phyloP scores from a whole-genome alignment of 2,888 invertebrate genomes.

The Iselma pallidipennis region DNA sequence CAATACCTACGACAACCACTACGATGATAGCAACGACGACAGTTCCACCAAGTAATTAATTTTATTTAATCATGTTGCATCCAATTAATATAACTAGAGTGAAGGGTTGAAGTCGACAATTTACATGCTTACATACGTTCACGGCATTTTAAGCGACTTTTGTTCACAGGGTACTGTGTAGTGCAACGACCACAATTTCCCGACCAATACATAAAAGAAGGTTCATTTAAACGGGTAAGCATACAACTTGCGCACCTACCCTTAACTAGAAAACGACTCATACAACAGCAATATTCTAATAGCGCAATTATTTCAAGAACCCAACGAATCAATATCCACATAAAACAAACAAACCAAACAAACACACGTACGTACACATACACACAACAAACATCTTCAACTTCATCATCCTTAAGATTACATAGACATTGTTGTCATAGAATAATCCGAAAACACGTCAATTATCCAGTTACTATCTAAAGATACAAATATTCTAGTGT shows the following conservation, averaged over 20 bases:
- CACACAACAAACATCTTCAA: neutral
- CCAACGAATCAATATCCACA: conserved; percentile 1
- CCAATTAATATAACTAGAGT: conserved; percentile 21
- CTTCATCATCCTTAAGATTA: neutral
- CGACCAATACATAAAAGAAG: conserved; percentile 83
- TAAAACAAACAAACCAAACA: conserved; percentile 1
- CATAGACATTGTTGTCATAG: neutral
- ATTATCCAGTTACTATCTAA: neutral
- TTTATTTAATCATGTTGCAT: conserved; percentile 17
- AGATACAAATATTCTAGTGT: neutral
- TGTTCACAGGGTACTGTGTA: conserved; percentile 72
- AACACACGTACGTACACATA: neutral
- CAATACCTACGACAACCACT: conserved; percentile 63
- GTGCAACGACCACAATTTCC: conserved; percentile 82
- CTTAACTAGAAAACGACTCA: conserved; percentile 6
- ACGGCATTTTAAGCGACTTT: conserved; percentile 20
- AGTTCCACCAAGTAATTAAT: conserved; percentile 60
- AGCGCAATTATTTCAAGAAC: conserved; percentile 2
- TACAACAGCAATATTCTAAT: neutral
- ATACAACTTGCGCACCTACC: conserved; percentile 16
- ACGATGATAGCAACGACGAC: conserved; percentile 64
- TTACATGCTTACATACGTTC: conserved; percentile 6
- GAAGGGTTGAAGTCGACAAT: conserved; percentile 5
- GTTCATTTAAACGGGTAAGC: conserved; percentile 82
- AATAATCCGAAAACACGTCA: neutral